Conservation (phyloP, 2,797 vertebrate genomes). For the Spea hammondii region DNA sequence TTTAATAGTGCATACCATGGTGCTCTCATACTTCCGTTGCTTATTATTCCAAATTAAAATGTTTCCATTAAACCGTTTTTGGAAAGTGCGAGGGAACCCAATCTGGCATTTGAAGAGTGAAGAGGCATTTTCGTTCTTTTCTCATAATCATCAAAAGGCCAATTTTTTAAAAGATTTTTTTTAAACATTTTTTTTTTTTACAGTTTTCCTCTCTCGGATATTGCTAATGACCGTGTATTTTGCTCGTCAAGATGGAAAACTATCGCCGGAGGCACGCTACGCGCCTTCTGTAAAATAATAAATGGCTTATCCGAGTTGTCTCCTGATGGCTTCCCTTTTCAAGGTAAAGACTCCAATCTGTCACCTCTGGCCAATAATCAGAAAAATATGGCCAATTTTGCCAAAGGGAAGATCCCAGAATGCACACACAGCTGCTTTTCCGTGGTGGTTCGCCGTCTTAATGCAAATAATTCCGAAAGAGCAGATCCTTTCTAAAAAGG, state of each 20-base stretch:
- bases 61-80: too few relatives aligned
- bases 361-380: conserved; percentile 42
- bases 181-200: conserved; percentile 1
- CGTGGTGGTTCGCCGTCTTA: background rate
- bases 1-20: too few relatives aligned
- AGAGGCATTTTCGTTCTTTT: too few relatives aligned
- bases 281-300: conserved; percentile 35
- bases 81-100: too few relatives aligned
- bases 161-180: too few relatives aligned
- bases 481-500: conserved; percentile 1
- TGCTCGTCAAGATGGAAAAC: conserved; percentile 16
- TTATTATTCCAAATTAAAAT: too few relatives aligned
- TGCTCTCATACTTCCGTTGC: too few relatives aligned
- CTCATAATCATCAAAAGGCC: too few relatives aligned
- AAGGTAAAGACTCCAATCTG: conserved; percentile 49
- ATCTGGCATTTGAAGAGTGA: too few relatives aligned
- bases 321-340: conserved; percentile 36
- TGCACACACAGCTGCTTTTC: conserved; percentile 33
- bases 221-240: conserved; percentile 18
- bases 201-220: conserved; percentile 1
- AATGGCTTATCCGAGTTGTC: conserved; percentile 13
- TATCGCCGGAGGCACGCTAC: conserved; percentile 30
- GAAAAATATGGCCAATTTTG: conserved; percentile 31
- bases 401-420: conserved; percentile 33
- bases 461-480: conserved; percentile 30